phyloP scores from a whole-genome alignment of 1,140 invertebrate species.

The Eupristina koningsbergeri region DNA sequence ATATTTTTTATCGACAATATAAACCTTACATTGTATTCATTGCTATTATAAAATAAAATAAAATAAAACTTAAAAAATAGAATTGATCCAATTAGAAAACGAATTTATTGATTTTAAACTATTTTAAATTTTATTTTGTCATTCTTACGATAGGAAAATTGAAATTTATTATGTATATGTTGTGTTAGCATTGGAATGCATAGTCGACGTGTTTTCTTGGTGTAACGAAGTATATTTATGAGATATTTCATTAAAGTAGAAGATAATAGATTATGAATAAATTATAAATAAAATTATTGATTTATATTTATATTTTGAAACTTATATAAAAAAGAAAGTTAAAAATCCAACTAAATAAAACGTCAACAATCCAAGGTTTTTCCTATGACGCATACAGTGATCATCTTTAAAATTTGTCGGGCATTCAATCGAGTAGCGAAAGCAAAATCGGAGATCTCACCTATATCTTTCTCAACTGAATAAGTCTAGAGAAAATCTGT shows the following conservation, averaged over 20 bases:
- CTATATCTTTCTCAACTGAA: background rate
- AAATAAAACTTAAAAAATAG: background rate
- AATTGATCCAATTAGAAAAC: background rate
- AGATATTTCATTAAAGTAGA: background rate
- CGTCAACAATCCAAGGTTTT: background rate
- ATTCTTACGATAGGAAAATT: background rate
- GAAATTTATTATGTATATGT: background rate
- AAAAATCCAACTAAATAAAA: conserved; percentile 9
- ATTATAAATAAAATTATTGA: background rate
- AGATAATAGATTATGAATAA: background rate
- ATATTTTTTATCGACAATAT: no score
- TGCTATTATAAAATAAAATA: no score
- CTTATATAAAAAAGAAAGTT: background rate
- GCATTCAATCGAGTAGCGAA: background rate
- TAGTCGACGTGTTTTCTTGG: background rate
- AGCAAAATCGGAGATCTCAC: background rate
- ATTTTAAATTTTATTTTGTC: background rate
- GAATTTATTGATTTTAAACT: background rate
- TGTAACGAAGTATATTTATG: background rate
- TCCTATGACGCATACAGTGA: conserved; percentile 15
- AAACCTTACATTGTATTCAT: no score
- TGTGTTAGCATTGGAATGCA: background rate
- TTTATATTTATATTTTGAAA: background rate
- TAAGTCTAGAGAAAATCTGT: conserved; percentile 43
- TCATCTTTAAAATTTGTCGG: background rate